Evolutionary conservation across 2,888 invertebrate genomes (phyloP), one percentile per base, ranked within the genome.

Genomic region (Sericinus montela): DNA sequence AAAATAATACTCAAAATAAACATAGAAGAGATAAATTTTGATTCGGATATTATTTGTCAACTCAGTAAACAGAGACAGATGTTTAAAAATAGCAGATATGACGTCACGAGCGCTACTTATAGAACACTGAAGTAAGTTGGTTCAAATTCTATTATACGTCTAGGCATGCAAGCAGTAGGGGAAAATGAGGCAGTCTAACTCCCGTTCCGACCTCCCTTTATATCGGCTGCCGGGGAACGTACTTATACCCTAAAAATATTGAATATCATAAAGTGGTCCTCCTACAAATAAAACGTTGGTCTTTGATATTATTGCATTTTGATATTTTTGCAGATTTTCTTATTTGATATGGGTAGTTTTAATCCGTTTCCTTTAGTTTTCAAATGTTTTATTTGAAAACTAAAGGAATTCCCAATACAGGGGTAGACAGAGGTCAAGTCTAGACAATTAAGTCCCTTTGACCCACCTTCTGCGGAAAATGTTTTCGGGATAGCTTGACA

Each of bases 181-280:
- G 48, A 48, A 48, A 41, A 42, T 47, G 36, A 47, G 38, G 38
- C 32, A 29, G 34, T 30, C 30, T 32, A 10, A 10, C 40, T 35
- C 15, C 10, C 28, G n/a, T 25, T 38, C 16, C 43, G 16, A 3
- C 15, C 44, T 32, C 43, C 32, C 32, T 34, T 39, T 28, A n/a
- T 23, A 35, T 35, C 32, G 48, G 34, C 23, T 32, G 32, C 43
- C 44, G 38, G 34, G 16, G 34, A 48, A 48, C 48, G 38, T 48
- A 44, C 44, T 48, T 44, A 43, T 39, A 39, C 38, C 34, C 39
- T 44, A 48, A 48, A 48, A 38, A 44, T 44, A 44, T 48, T 25
- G 44, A 29, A 41, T 44, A 39, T 25, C n/a, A 11, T 37, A 11
- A 42, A 48, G 32, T 48, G 48, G 43, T 48, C 48, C 42, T 43